Percentiles rank a stretch among this genome's conserved stretches.
These are phyloP conservation scores for Epinephelus lanceolatus DNA, from an alignment of 2,113 vertebrate species.

Conservation along the genomic window DNA sequence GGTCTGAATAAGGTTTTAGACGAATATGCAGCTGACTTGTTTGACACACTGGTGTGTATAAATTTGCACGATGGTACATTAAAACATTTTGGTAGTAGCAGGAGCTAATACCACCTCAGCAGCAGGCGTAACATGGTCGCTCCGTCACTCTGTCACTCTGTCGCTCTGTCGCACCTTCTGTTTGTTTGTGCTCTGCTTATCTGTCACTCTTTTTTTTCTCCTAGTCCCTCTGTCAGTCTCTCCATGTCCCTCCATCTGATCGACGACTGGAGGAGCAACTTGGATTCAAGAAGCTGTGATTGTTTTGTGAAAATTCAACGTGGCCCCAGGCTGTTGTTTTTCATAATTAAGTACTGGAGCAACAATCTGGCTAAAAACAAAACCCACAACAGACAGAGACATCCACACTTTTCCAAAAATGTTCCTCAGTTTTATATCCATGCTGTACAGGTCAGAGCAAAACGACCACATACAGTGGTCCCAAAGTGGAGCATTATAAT, in stretches of 20 bases:
- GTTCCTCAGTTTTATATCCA: conserved; percentile 30
- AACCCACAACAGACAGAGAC: conserved; percentile 15
- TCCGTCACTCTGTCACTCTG: conserved; percentile 41
- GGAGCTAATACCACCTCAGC: conserved; percentile 38
- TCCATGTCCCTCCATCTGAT: conserved; percentile 38
- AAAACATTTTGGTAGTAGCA: conserved; percentile 44
- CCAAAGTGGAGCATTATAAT: conserved; percentile 14
- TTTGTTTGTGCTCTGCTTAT: conserved; percentile 55
- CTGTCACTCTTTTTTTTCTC: conserved; percentile 14
- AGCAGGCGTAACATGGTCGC: conserved; percentile 29
- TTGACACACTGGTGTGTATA: background rate
- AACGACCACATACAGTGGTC: conserved; percentile 24
- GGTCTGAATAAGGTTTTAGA: background rate
- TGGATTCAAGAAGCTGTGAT: conserved; percentile 49
- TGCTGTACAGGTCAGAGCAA: conserved; percentile 23
- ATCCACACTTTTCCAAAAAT: conserved; percentile 35
- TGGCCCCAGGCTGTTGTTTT: conserved; percentile 72
- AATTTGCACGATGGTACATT: background rate
- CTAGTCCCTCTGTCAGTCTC: conserved; percentile 25
- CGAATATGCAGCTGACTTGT: conserved; percentile 1
- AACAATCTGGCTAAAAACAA: conserved; percentile 60
- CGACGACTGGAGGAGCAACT: conserved; percentile 6
- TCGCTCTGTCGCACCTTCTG: conserved; percentile 57
- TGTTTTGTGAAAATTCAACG: conserved; percentile 66
- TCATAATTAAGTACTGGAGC: conserved; percentile 70